phyloP scores from a whole-genome alignment of 64 coral and sea anemone genomes.

The Platygyra sinensis region DNA sequence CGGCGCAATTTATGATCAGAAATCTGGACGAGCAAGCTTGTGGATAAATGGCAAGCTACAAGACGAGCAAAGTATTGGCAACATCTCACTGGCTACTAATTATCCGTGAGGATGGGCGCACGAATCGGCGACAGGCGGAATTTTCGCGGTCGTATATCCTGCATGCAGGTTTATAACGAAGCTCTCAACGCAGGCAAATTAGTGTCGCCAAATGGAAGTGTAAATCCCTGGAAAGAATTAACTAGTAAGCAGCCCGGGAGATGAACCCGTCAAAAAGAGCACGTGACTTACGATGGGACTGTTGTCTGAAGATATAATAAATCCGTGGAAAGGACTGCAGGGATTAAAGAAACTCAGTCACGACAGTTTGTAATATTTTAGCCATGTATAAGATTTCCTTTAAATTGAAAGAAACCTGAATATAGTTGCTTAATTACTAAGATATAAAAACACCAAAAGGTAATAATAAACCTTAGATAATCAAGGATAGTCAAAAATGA shows the following conservation, averaged over 20 bases:
- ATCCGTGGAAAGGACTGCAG: not conserved
- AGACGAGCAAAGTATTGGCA: slow-evolving; percentile 2
- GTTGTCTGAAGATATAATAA: not conserved
- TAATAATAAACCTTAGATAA: too few species aligned
- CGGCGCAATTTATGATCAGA: slow-evolving; percentile 10
- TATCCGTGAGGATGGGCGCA: slow-evolving; percentile 46
- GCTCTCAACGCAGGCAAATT: not conserved
- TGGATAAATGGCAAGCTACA: slow-evolving; percentile 40
- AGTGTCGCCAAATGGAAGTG: not conserved
- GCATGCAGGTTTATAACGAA: slow-evolving; percentile 38
- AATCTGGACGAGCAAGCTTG: slow-evolving; percentile 27
- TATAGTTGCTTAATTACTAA: too few species aligned
- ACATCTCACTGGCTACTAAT: slow-evolving; percentile 25
- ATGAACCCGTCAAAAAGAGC: not conserved
- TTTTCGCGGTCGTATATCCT: slow-evolving; percentile 43
- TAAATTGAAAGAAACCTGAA: too few species aligned
- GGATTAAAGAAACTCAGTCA: not conserved
- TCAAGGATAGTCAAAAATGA: too few species aligned
- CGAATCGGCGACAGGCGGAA: slow-evolving; percentile 24
- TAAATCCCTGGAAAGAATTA: not conserved
- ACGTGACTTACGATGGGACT: not conserved
- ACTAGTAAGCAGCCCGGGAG: too few species aligned
- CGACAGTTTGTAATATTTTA: too few species aligned
- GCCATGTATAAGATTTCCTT: too few species aligned
- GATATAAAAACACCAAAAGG: too few species aligned